These are phyloP conservation scores for Natrix natrix DNA, from an alignment of 2,797 vertebrate species.

Conservation along the genomic window DNA sequence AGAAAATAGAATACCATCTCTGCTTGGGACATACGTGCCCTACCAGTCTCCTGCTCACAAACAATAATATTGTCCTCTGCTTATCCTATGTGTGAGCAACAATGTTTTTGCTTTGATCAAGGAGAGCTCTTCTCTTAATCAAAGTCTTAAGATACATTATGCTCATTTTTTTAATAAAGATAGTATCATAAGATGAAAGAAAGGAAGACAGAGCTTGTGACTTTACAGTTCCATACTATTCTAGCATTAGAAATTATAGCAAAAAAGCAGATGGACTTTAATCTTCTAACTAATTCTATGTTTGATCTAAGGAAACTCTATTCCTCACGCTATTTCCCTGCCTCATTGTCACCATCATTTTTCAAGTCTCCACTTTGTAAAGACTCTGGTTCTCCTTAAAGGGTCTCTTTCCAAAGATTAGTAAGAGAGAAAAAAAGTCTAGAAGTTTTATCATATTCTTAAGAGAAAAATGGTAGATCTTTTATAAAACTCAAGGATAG, in stretches of 20 bases:
- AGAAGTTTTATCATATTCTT: neutral
- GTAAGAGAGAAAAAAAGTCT: neutral
- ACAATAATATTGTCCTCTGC: neutral
- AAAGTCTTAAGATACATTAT: neutral
- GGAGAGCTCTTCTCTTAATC: neutral
- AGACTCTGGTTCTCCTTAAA: neutral
- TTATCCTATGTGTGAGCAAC: neutral
- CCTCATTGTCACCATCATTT: neutral
- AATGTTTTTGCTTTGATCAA: neutral
- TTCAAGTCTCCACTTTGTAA: constrained; percentile 8
- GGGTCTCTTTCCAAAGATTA: neutral
- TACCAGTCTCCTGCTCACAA: neutral
- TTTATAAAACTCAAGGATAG: neutral
- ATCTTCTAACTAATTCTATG: constrained; percentile 33
- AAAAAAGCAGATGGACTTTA: constrained; percentile 21
- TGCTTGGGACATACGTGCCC: neutral
- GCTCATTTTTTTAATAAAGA: constrained; percentile 13
- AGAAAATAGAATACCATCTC: too few species aligned
- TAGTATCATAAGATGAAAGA: constrained; percentile 14
- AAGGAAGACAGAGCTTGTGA: neutral
- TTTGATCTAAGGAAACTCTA: constrained; percentile 19
- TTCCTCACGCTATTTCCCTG: neutral
- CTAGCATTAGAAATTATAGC: constrained; percentile 3
- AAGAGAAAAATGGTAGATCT: neutral
- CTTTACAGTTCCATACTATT: constrained; percentile 1